Evolutionary conservation across 37 sponge, comb jelly and placozoan genomes (phyloP), one percentile per base, ranked within the genome.

Genomic region (Diacarnus erythraeanus): DNA sequence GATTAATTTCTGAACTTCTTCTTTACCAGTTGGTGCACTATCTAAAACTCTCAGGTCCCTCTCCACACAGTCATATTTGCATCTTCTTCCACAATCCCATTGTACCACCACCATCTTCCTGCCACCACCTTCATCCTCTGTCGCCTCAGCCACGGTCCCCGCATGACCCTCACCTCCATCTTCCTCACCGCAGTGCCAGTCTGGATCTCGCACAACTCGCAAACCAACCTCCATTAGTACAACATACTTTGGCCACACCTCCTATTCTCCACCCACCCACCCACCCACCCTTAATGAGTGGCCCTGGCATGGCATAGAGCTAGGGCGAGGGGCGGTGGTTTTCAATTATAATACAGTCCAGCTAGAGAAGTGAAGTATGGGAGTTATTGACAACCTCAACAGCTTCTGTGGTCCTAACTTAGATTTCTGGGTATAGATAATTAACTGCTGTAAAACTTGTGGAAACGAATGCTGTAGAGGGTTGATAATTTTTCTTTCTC

Each of bases 131-230:
- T 34, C 36, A 38, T 27, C 51, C 25, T 77, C 36, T 42, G 30
- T 39, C 34, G 65, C 34, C 76, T 87, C 95, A 41, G 80, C 91
- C 65, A 94, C 83, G 18, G 95, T 94, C 44, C 95, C 95, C 6
- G 87, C 91, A 59, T 63, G 59, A 25, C 95, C 95, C 77, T 90
- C 91, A 2, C 95, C 95, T 67, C 95, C 91, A 76, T 94, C 95
- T 59, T 90, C 88, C 36, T 83, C 82, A 9, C 75, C 88, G 88
- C 95, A 94, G 40, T 83, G 74, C 95, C 95, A 94, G 80, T 90
- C 86, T 1, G 95, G 95, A 21, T 91, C 95, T 27, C 95, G 84
- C 18, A 94, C 95, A 23, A 94, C 95, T 72, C 95, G 88, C 2
- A 80, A 38, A 51, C 94, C 95, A 34, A 82, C 57, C 42, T 74